Base-by-base conservation (phyloP, 2,888 invertebrate species). In the Synergus umbraculus region DNA sequence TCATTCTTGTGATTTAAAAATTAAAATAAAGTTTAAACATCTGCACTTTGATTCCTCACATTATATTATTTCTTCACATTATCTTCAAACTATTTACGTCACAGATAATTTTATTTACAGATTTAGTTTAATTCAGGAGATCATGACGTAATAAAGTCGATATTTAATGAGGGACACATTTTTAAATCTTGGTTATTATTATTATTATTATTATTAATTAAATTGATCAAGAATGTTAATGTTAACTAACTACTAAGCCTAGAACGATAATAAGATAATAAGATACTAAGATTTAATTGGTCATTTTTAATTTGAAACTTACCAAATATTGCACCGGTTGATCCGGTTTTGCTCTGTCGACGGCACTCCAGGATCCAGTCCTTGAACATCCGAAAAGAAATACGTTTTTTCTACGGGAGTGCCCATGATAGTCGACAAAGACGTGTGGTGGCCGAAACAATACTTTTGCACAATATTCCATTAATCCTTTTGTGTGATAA, bases 331-430 rank as follows among this genome's bases (percentile, higher is more conserved):
- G 94, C 85, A 93, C 93, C 58, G 94, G 94, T 87, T 94, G 93
- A 87, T 95, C 95, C 18, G 92, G 92, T 81, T 93, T 88, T 64
- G 93, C 91, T 77, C 93, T 92, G 91, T 96, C 95, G 87, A 92
- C 93, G 86, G 93, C 94, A 91, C 94, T 94, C 96, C 96, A 96
- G 86, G 95, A 95, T 90, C 95, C 94, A 69, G 94, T 94, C 86
- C 93, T 93, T 76, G 95, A 96, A 92, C 97, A 97, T 22, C 97
- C 97, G 91, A 96, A 97, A 88, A 97, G 94, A 93, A 97, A 97
- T 84, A 97, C 96, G 90, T 97, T 97, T 93, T 97, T 96, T 92
- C 96, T 95, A 79, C 97, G 94, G 83, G 97, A 97, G 92, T 97
- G 97, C 0, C 96, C 97, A 91, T 96, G 96, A 89, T 95, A 95